Conservation (phyloP, 2,113 vertebrate species). For the Pachyramphus minor region DNA sequence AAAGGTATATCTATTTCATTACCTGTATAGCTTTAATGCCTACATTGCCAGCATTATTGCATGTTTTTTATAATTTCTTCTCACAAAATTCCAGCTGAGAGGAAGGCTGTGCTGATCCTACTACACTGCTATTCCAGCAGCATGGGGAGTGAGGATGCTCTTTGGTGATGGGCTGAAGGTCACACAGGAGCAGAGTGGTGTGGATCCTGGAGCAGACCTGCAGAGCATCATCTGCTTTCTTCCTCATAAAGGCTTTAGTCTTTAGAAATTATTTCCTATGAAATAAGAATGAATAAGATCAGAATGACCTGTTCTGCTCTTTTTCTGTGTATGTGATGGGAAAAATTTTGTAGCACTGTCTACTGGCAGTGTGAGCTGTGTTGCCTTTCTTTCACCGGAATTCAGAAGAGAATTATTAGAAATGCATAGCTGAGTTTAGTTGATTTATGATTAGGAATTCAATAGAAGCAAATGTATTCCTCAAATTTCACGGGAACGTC, state of each 20-base stretch:
- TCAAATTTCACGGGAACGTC: not conserved
- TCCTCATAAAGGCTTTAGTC: not conserved
- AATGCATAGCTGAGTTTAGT: not conserved
- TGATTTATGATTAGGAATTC: slow-evolving; percentile 44
- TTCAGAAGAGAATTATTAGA: not conserved
- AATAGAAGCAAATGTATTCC: slow-evolving; percentile 15
- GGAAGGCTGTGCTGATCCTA: not conserved
- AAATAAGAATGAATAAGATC: not conserved
- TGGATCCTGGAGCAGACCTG: not conserved
- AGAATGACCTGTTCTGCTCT: not conserved
- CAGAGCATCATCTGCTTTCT: not conserved
- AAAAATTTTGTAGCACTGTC: not conserved
- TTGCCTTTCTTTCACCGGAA: not conserved
- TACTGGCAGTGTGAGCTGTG: not conserved
- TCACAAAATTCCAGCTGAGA: not conserved
- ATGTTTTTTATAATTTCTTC: not conserved
- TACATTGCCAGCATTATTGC: not conserved
- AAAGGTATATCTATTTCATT: not conserved
- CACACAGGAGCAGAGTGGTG: not conserved
- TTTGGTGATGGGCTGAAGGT: not conserved
- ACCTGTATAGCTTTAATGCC: not conserved
- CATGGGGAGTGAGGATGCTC: rapidly evolving
- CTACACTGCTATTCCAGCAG: rapidly evolving
- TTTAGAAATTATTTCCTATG: not conserved
- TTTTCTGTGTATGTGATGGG: not conserved